phyloP scores from a whole-genome alignment of 2,113 vertebrate genomes.

The Chloebia gouldiae region DNA sequence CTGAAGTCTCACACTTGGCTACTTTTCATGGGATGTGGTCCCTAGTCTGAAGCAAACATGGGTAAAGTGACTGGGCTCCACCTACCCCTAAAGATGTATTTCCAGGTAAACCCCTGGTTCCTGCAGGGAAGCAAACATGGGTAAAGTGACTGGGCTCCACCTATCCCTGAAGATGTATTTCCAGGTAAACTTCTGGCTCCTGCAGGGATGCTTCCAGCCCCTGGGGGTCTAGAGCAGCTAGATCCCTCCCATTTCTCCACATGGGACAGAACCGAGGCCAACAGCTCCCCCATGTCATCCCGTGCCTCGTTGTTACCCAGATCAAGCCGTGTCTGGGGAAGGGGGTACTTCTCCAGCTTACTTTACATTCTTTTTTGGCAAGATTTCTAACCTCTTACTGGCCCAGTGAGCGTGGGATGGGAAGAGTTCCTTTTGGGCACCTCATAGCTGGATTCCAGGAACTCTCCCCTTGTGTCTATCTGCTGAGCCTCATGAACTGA shows the following conservation, averaged over 20 bases:
- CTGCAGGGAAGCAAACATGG: neutral
- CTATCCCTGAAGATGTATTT: neutral
- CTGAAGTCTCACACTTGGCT: neutral
- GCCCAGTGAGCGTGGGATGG: neutral
- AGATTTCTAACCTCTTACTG: neutral
- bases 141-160: neutral
- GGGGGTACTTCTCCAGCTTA: neutral
- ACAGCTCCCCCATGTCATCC: neutral
- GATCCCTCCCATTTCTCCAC: neutral
- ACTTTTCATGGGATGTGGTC: neutral
- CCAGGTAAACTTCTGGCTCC: neutral
- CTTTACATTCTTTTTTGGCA: neutral
- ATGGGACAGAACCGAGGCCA: neutral
- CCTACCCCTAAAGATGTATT: neutral
- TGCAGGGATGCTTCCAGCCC: neutral
- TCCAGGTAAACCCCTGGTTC: neutral
- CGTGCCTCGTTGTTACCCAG: rapidly evolving
- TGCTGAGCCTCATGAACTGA: neutral
- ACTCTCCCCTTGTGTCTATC: neutral
- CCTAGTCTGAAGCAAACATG: neutral
- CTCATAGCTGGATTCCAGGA: neutral
- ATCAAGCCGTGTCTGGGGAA: neutral
- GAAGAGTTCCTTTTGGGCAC: neutral
- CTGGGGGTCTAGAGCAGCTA: neutral
- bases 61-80: neutral